These are phyloP conservation scores for Synergus itoensis DNA, from an alignment of 2,888 invertebrate species.

Conservation along the genomic window DNA sequence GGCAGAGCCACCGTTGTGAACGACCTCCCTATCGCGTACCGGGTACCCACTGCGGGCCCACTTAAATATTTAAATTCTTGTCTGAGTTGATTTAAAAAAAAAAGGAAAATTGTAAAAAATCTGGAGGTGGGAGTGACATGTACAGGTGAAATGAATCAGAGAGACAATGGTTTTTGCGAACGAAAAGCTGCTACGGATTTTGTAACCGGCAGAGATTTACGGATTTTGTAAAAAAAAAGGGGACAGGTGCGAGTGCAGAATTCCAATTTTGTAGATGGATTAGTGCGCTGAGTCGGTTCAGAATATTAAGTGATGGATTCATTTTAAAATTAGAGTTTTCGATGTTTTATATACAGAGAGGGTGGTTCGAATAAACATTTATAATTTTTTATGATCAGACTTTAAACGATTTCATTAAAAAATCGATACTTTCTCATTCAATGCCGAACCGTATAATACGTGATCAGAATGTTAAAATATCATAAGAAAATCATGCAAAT, in stretches of 20 bases:
- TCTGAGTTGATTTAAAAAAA: background rate
- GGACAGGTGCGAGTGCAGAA: background rate
- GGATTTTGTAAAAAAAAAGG: background rate
- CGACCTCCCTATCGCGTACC: conserved; percentile 47
- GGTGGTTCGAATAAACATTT: background rate
- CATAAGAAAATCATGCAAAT: too few relatives aligned
- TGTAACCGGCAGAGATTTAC: background rate
- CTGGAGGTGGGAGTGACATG: background rate
- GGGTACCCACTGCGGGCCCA: conserved; percentile 52
- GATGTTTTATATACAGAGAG: background rate
- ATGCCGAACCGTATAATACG: too few relatives aligned
- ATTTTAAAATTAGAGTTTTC: background rate
- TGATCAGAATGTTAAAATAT: too few relatives aligned
- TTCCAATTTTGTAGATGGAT: background rate
- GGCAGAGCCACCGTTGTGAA: conserved; percentile 54
- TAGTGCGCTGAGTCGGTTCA: background rate
- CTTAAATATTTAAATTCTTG: conserved; percentile 61
- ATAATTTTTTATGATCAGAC: too few relatives aligned
- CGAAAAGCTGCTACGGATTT: background rate
- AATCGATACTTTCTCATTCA: too few relatives aligned
- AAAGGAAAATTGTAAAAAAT: background rate
- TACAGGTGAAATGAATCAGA: background rate
- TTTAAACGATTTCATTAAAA: too few relatives aligned
- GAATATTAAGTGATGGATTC: background rate
- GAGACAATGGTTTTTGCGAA: background rate